Evolutionary conservation across 2,888 invertebrate genomes (phyloP), one percentile per base, ranked within the genome.

Genomic region (Poecilus cupreus): DNA sequence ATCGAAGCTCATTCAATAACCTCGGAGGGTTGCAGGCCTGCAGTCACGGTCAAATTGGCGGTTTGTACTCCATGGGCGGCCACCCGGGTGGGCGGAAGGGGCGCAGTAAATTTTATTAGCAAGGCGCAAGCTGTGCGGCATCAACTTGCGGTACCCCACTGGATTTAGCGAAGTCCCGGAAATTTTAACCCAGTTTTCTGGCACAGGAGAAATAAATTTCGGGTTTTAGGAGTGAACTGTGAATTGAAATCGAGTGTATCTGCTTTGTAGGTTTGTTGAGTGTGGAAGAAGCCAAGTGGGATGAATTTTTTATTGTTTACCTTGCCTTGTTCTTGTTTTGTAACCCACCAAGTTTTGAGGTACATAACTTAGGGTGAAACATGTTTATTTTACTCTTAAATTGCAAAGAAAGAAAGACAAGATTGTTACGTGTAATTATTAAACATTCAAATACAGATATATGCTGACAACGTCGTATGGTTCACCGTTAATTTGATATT

Each of bases 161-260:
- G 60, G 26, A 60, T 60, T 60, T 60, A 60, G 60, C 60, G n/a
- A 24, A 54, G 11, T 24, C 60, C 60, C 22, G 26, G 60, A n/a
- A 13, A 26, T 60, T 60, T 60, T 60, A 60, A 60, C 60, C 60
- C 60, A 60, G 24, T 60, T 60, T 60, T 60, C 60, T 60, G n/a
- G 18, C 51, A 18, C n/a, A 18, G 16, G 13, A 60, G 26, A 60
- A 60, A 60, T 60, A 60, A 60, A 60, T 60, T 60, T 13, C 24
- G 11, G 24, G 60, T 11, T 60, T 60, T 60, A 60, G 60, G 60
- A 60, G n/a, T 60, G 60, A 60, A 24, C 60, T 60, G 60, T 60
- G 60, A 60, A 60, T 60, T 60, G 60, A 60, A 60, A 60, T 26
- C 26, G 60, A 60, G 60, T 60, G 60, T 24, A 60, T 60, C 60